Conservation (phyloP, 2,888 invertebrate genomes). For the Ornithoptera priamus region DNA sequence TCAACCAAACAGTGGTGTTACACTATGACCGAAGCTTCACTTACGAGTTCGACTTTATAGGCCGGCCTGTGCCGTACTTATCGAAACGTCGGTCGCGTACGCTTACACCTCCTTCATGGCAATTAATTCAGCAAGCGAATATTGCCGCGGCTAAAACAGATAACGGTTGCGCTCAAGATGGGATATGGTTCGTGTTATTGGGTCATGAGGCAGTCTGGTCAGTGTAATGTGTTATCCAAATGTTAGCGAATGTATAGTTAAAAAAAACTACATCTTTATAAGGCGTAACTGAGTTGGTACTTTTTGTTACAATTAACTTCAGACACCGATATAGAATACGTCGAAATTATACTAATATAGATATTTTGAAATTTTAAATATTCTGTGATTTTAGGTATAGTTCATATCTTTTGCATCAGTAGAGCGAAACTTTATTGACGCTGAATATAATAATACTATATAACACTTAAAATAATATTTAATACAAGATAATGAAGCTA, state of each 20-base stretch:
- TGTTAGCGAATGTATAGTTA: not conserved
- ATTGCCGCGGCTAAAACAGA: constrained; percentile 78
- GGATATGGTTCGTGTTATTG: constrained; percentile 12
- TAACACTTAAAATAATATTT: not conserved
- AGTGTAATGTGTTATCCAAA: not conserved
- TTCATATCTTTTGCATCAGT: not conserved
- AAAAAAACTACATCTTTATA: not conserved
- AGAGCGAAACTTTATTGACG: too few species aligned
- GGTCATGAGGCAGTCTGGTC: constrained; percentile 3
- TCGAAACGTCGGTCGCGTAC: constrained; percentile 40
- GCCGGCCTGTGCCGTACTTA: constrained; percentile 50
- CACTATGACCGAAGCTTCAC: constrained; percentile 55
- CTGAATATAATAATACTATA: too few species aligned
- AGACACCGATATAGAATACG: too few species aligned
- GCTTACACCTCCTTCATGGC: constrained; percentile 69
- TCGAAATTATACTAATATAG: too few species aligned
- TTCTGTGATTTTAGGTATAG: not conserved
- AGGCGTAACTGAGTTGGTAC: not conserved
- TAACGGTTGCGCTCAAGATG: constrained; percentile 49
- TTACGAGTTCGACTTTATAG: constrained; percentile 65
- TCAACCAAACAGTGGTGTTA: constrained; percentile 50
- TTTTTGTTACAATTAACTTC: not conserved
- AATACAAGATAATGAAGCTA: not conserved
- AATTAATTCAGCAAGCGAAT: constrained; percentile 74
- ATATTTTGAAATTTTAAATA: not conserved